Evolutionary conservation across 2,888 invertebrate genomes (phyloP).

Genomic region (Psococerastis gibbosa): DNA sequence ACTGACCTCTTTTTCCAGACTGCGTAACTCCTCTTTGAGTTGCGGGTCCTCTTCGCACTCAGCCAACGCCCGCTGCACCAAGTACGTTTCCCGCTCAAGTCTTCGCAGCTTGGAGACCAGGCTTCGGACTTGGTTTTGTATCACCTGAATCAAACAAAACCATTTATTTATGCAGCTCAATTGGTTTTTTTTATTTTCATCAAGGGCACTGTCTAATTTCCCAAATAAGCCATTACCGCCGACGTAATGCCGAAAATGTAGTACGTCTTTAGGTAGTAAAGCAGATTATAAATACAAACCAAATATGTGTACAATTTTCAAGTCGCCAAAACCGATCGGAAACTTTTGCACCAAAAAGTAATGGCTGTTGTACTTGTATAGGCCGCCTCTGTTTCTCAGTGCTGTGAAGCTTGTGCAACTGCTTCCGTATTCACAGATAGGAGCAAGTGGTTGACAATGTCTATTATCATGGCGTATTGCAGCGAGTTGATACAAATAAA

Average conservation of each 20-base stretch:
- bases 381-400: constrained; percentile 82
- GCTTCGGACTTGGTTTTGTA: constrained; percentile 32
- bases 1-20: not conserved
- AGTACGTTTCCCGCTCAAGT: constrained; percentile 75
- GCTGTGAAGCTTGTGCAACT: constrained; percentile 73
- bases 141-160: no score
- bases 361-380: no score
- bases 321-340: no score
- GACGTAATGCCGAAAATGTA: no score
- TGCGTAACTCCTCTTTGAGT: constrained; percentile 43
- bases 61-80: constrained; percentile 59
- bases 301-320: no score
- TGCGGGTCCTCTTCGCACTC: constrained; percentile 37
- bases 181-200: no score
- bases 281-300: no score
- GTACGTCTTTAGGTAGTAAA: no score
- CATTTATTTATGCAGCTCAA: no score
- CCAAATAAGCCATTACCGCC: no score
- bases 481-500: constrained; percentile 81
- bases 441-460: constrained; percentile 92
- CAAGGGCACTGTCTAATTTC: no score
- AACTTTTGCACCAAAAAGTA: no score
- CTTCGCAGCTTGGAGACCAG: constrained; percentile 64
- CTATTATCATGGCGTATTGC: constrained; percentile 92
- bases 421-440: constrained; percentile 94